Evolutionary conservation across 1,140 invertebrate species (phyloP).

Genomic region (Coenobita brevimanus): DNA sequence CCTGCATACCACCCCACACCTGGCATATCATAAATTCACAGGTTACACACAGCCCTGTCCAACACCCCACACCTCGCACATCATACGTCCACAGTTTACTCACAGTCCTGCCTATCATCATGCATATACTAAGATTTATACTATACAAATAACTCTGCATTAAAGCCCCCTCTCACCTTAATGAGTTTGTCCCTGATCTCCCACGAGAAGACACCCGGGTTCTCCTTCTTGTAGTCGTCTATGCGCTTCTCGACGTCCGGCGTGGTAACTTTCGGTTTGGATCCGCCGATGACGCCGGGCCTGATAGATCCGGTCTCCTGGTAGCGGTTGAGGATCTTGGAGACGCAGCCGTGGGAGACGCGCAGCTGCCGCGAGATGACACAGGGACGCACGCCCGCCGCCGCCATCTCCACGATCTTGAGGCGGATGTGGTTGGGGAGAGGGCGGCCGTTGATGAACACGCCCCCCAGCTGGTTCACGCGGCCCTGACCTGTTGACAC

Average conservation of each 20-base stretch:
- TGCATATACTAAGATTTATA: too few relatives aligned
- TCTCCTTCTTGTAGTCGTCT: slow-evolving; percentile 77
- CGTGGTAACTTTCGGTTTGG: slow-evolving; percentile 74
- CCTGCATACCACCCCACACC: too few relatives aligned
- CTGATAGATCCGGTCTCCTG: slow-evolving; percentile 77
- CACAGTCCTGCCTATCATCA: too few relatives aligned
- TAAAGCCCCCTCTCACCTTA: slow-evolving; percentile 27
- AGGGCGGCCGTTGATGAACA: slow-evolving; percentile 93
- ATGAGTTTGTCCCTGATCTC: slow-evolving; percentile 75
- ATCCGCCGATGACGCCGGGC: slow-evolving; percentile 75
- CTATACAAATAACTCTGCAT: too few relatives aligned
- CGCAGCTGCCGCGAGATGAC: slow-evolving; percentile 90
- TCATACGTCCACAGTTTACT: too few relatives aligned
- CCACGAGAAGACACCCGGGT: slow-evolving; percentile 77
- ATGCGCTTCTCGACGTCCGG: slow-evolving; percentile 76
- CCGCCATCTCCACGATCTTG: slow-evolving; percentile 93
- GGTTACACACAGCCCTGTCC: too few relatives aligned
- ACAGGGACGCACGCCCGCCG: slow-evolving; percentile 88
- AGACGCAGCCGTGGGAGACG: slow-evolving; percentile 93
- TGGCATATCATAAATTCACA: too few relatives aligned
- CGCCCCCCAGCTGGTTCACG: slow-evolving; percentile 92
- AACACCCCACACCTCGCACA: too few relatives aligned
- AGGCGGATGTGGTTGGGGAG: slow-evolving; percentile 90
- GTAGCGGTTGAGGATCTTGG: slow-evolving; percentile 91
- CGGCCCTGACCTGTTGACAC: slow-evolving; percentile 83